Percentiles rank a stretch among this genome's conserved stretches.
Evolutionary conservation across 2,888 invertebrate genomes (phyloP).

Genomic region (Theretra japonica): DNA sequence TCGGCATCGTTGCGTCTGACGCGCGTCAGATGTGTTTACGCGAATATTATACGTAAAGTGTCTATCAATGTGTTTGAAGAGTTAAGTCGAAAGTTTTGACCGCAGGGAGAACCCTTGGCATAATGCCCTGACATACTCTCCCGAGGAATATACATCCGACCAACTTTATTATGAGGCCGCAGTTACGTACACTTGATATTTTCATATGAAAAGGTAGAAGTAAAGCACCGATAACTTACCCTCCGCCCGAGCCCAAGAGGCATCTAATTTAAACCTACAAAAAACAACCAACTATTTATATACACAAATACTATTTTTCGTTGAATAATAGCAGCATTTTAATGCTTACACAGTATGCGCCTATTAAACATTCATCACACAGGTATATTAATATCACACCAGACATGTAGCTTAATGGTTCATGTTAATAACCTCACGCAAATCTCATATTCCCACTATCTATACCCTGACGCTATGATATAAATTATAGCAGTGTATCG

Average conservation of each 20-base stretch:
- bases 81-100: constrained; percentile 63
- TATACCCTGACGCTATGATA: background rate
- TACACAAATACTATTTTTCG: background rate
- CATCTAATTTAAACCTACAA: constrained; percentile 26
- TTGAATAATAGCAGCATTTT: background rate
- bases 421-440: constrained; percentile 15
- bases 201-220: constrained; percentile 44
- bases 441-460: background rate
- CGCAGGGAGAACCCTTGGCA: constrained; percentile 60
- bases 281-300: constrained; percentile 1
- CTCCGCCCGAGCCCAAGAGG: constrained; percentile 21
- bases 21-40: constrained; percentile 42
- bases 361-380: background rate
- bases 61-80: constrained; percentile 65
- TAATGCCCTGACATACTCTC: constrained; percentile 59
- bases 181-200: constrained; percentile 43
- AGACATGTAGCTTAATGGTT: constrained; percentile 1
- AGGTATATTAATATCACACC: constrained; percentile 4
- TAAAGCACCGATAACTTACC: constrained; percentile 30
- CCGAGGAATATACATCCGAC: constrained; percentile 51
- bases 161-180: constrained; percentile 51
- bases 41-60: constrained; percentile 48
- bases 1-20: constrained; percentile 31
- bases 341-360: background rate
- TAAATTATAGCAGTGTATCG: background rate